These are phyloP conservation scores for Chesias legatella DNA, from an alignment of 2,888 invertebrate species.

Conservation along the genomic window DNA sequence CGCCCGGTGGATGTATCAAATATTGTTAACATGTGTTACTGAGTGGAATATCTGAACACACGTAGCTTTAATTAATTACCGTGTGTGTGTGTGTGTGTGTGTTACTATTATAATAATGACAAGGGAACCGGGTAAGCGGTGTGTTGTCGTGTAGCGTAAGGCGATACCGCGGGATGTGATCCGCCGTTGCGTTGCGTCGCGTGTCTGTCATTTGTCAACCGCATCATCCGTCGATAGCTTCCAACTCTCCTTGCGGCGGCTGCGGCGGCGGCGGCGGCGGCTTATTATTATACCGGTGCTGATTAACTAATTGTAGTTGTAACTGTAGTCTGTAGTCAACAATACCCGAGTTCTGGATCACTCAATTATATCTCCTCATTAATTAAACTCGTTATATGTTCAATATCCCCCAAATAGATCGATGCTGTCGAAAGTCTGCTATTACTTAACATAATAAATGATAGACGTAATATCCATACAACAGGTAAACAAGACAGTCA, in stretches of 20 bases:
- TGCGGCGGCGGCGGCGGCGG: no score
- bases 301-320: constrained; percentile 13
- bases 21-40: constrained; percentile 58
- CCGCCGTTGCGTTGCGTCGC: constrained; percentile 19
- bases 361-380: no score
- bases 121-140: constrained; percentile 41
- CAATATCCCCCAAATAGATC: no score
- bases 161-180: constrained; percentile 46
- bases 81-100: no score
- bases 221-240: constrained; percentile 31
- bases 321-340: no score
- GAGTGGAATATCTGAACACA: constrained; percentile 52
- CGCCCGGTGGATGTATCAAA: constrained; percentile 43
- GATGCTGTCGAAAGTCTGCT: no score
- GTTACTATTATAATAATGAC: constrained; percentile 63
- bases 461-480: constrained; percentile 1
- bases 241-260: constrained; percentile 25
- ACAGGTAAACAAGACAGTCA: constrained; percentile 29
- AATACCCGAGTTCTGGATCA: no score
- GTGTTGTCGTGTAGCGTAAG: constrained; percentile 42
- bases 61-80: constrained; percentile 60
- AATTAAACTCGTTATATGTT: no score
- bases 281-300: constrained; percentile 18
- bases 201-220: constrained; percentile 54
- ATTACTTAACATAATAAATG: no score